Evolutionary conservation across 2,888 invertebrate genomes (phyloP), one percentile per base, ranked within the genome.

Genomic region (Perizoma flavofasciatum): DNA sequence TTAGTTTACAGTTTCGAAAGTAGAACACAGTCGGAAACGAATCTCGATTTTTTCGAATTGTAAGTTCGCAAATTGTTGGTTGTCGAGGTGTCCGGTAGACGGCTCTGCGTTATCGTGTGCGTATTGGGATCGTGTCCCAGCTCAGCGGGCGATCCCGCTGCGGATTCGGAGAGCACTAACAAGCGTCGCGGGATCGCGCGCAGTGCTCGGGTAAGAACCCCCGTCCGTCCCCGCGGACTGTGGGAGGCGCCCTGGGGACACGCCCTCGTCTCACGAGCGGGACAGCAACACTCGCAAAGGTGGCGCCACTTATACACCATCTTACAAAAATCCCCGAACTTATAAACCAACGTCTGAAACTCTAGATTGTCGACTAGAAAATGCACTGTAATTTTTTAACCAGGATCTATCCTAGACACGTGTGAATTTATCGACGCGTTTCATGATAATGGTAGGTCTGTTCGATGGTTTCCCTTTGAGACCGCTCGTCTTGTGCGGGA

Each of bases 221-320:
- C 88, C 89, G 88, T 84, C 89, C 86, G 86, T 88, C 89, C 89
- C 89, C 88, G 89, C 89, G 88, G 88, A 86, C 89, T 86, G 88
- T 82, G 89, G 89, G 90, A 87, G 88, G 88, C 81, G 88, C 91
- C 89, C 89, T 78, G 74, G 89, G 90, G 89, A 89, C 92, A 93
- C 93, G 92, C 93, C 93, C 92, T 92, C 92, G 89, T 88, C 90
- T 84, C 89, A 81, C 85, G 92, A 92, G 92, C 89, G 82, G 83
- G 90, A 92, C 85, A 70, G 80, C 83, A 80, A 79, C 80, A 89
- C 78, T 71, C 66, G 51, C 72, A 68, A 70, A 86, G 90, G 75
- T 85, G 90, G 90, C 90, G 90, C 90, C 88, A 89, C 89, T 82
- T 76, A 55, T 63, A 61, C 71, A 48, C 57, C 39, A 59, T 39